Evolutionary conservation across 92 coral and sea anemone species (phyloP), one percentile per base, ranked within the genome.

Genomic region (Epizoanthus ramosus): DNA sequence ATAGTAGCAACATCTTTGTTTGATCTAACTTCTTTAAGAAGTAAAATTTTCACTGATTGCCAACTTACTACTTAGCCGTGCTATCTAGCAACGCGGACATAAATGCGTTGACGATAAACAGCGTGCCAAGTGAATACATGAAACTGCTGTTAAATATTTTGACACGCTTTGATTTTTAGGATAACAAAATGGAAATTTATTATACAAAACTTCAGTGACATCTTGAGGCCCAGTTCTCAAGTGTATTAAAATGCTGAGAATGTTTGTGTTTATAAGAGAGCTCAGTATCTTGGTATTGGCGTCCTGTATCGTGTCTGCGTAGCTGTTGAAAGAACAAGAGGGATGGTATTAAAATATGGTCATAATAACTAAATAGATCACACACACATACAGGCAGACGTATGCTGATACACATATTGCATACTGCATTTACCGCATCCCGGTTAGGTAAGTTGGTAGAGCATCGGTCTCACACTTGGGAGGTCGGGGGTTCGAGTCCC

Each of bases 301-400:
- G 97, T 93, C 80, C 97, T 90, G 94, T 95, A 95, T 81, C 98
- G 84, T 70, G 98, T 91, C 63, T 93, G 95, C 33, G 97, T 93
- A 18, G 95, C 92, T 89, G 52, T 70, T 31, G n/a, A 2, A 53
- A 57, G 53, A 39, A 35, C 6, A 69, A 47, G 3, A 16, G 1
- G 22, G 79, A 31, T 4, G 9, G 31, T 65, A 3, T 23, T 19
- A 12, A 1, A 17, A 69, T 50, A 1, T 5, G 31, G 35, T n/a
- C 31, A 28, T 13, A 5, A 23, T 28, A 63, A 64, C 33, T 7
- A 9, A 10, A 24, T 19, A 22, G 6, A 23, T 12, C 39, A 64
- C 15, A 22, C 14, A 64, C 37, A 2, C 12, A 47, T 14, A 31
- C 25, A 18, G 43, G 43, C 43, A 37, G 43, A 37, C 43, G 31